These are phyloP conservation scores for Dryobotodes eremita DNA, from an alignment of 2,888 invertebrate genomes.

Conservation along the genomic window DNA sequence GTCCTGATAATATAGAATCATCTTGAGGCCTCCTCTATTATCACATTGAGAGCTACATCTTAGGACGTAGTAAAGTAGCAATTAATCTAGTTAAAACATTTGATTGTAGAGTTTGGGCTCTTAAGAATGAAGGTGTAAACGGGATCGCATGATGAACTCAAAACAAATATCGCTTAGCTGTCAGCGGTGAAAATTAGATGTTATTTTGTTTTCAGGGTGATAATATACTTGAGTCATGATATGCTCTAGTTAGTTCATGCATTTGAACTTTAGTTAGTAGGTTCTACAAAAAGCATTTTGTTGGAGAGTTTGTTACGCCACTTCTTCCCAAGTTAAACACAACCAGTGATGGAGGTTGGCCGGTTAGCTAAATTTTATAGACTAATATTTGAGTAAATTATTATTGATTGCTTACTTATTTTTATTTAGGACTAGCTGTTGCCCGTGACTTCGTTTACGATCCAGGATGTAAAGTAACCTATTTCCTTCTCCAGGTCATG, in stretches of 20 bases:
- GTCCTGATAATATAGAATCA: slow-evolving; percentile 75
- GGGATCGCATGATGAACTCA: slow-evolving; percentile 72
- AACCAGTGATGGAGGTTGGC: neutral
- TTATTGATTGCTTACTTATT: no score
- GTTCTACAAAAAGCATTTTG: neutral
- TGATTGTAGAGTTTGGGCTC: slow-evolving; percentile 69
- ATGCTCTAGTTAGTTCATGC: slow-evolving; percentile 11
- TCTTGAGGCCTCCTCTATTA: slow-evolving; percentile 73
- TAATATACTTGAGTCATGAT: slow-evolving; percentile 42
- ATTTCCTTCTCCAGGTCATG: no score
- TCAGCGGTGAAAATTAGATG: slow-evolving; percentile 55
- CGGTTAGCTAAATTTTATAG: neutral
- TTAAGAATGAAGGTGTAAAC: slow-evolving; percentile 63
- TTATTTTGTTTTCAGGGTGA: slow-evolving; percentile 35
- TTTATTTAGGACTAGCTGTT: no score
- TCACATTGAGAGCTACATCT: slow-evolving; percentile 75
- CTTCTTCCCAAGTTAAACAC: neutral
- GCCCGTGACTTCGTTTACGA: no score
- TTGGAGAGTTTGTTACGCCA: neutral
- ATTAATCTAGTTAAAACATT: slow-evolving; percentile 75
- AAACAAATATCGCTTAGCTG: slow-evolving; percentile 75
- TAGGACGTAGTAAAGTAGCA: slow-evolving; percentile 68
- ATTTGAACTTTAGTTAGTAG: neutral
- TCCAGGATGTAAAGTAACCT: no score
- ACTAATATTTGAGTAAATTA: neutral